Evolutionary conservation across 2,888 invertebrate genomes (phyloP), one percentile per base, ranked within the genome.

Genomic region (Acanthosepion esculentum): DNA sequence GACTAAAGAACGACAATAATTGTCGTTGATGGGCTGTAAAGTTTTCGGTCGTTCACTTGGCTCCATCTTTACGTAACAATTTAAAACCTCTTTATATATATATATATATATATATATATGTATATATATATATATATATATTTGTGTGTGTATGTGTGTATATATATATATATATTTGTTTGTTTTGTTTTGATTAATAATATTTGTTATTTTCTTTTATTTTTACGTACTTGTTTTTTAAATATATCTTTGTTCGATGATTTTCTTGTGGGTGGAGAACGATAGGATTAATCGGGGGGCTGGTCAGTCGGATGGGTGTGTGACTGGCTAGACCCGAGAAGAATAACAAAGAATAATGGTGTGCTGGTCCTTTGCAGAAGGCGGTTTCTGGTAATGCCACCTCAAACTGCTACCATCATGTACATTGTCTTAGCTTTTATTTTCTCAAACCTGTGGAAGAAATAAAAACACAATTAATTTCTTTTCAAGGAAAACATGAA

Each of bases 221-320:
- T 50, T 91, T 41, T 91, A n/a, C 7, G 7, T 91, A 3, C 3
- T 91, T 48, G 10, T 92, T 18, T 41, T 41, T 92, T 48, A 29
- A 91, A 33, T 20, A 7, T 48, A 18, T 26, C 6, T 78, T 29
- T 78, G 18, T 78, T 78, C 3, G 6, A 4, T 92, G 41, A 41
- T 41, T 41, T 41, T 41, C 41, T 41, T 41, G 41, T 41, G 5
- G 23, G 20, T 5, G 26, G 48, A 41, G 48, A 41, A 48, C 48
- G 48, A 48, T 18, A 50, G n/a, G 53, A 92, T 78, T 78, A n/a
- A 78, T 78, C 78, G 78, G 78, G 78, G 78, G n/a, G 78, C 29
- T 78, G 78, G 78, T 78, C 78, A 78, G n/a, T 78, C 78, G 78
- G 78, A 78, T 78, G 78, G 78, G 78, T 78, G 78, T 78, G 78